Evolutionary conservation across 2,888 invertebrate genomes (phyloP).

Genomic region (Lepidonotus clava): DNA sequence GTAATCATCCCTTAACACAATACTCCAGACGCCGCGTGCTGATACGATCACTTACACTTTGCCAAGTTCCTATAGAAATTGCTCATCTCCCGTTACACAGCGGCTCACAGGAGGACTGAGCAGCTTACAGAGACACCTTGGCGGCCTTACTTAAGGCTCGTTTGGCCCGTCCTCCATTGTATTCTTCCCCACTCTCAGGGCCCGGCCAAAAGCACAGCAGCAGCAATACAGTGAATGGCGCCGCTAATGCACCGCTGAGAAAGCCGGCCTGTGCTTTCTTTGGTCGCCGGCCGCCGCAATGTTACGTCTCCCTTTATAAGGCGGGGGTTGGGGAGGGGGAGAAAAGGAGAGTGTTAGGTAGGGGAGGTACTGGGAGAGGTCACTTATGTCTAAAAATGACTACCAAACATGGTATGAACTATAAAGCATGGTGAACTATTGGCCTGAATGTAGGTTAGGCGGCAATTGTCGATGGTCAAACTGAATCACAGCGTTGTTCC

Average conservation of each 20-base stretch:
- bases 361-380: background rate
- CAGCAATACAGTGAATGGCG: background rate
- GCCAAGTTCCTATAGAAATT: background rate
- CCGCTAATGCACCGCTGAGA: slow-evolving; percentile 30
- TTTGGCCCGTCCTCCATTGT: background rate
- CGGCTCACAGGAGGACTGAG: background rate
- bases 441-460: no score
- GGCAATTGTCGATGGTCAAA: no score
- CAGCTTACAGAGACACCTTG: background rate
- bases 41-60: background rate
- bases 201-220: slow-evolving; percentile 9
- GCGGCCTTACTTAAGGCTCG: background rate
- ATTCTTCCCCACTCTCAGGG: background rate
- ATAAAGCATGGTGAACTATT: no score
- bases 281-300: background rate
- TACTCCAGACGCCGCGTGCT: background rate
- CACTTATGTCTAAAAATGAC: no score
- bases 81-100: background rate
- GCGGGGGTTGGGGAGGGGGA: background rate
- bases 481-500: no score
- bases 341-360: background rate
- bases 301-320: slow-evolving; percentile 5
- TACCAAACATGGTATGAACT: no score
- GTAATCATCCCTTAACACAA: slow-evolving; percentile 24
- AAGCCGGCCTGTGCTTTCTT: background rate